phyloP scores from a whole-genome alignment of 1,140 invertebrate species.

The Penaeus indicus region DNA sequence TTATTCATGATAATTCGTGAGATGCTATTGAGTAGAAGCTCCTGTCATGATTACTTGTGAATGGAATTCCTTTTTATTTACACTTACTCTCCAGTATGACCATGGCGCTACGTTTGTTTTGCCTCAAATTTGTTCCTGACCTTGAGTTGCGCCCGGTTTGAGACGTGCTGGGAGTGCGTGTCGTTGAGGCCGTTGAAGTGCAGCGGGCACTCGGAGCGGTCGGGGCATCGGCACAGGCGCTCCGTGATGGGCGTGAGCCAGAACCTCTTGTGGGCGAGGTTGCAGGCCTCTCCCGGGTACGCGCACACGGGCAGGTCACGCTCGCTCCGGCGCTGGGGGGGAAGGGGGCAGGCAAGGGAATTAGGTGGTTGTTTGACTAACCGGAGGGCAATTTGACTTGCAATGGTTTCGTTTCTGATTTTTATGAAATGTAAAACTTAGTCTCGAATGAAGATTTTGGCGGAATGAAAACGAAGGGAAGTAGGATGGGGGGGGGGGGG shows the following conservation, averaged over 20 bases:
- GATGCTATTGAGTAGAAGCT: no score
- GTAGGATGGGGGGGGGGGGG: no score
- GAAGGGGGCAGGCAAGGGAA: neutral
- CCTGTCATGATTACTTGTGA: no score
- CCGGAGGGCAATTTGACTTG: neutral
- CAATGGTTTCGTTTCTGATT: conserved; percentile 6
- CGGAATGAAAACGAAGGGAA: no score
- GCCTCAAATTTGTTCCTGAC: conserved; percentile 67
- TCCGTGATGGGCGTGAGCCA: conserved; percentile 73
- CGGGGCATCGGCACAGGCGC: conserved; percentile 74
- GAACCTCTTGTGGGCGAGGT: conserved; percentile 73
- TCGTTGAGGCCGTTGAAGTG: conserved; percentile 68
- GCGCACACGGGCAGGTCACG: conserved; percentile 73
- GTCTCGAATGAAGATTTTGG: no score
- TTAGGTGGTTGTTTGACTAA: neutral
- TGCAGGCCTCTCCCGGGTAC: conserved; percentile 71
- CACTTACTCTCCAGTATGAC: no score
- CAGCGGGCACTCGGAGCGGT: conserved; percentile 73
- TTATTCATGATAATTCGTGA: no score
- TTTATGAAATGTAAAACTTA: no score
- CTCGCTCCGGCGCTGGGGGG: conserved; percentile 72
- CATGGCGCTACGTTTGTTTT: no score
- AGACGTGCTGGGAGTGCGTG: conserved; percentile 49
- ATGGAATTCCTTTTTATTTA: no score
- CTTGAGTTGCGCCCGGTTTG: conserved; percentile 73